Percentiles rank a stretch among this genome's conserved stretches.
These are phyloP conservation scores for Amphiduros pacificus DNA, from an alignment of 2,888 invertebrate species.

Conservation along the genomic window DNA sequence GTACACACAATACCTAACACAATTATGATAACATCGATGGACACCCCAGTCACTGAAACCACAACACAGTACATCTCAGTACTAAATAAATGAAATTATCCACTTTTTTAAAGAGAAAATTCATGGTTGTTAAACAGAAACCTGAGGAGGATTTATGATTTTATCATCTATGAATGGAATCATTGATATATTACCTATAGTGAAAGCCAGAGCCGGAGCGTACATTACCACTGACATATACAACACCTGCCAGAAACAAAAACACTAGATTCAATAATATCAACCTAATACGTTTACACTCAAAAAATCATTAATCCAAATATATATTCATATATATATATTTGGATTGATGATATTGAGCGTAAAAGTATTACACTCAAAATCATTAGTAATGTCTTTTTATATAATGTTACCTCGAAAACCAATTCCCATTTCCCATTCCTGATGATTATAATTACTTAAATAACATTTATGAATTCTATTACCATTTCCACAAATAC, in stretches of 20 bases:
- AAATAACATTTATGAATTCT: no score
- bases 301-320: no score
- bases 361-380: no score
- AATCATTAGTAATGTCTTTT: no score
- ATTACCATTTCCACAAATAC: no score
- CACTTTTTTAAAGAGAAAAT: background rate
- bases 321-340: no score
- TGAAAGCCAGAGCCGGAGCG: conserved; percentile 81
- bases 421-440: no score
- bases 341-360: no score
- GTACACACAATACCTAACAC: conserved; percentile 58
- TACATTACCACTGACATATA: conserved; percentile 79
- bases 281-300: no score
- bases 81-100: background rate
- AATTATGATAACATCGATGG: conserved; percentile 46
- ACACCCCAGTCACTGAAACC: conserved; percentile 55
- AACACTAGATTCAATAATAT: no score
- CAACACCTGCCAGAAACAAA: conserved; percentile 53
- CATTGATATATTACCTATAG: conserved; percentile 58
- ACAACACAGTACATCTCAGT: background rate
- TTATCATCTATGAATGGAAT: background rate
- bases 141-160: background rate
- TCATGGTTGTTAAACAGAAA: background rate
- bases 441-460: no score
- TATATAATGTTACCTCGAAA: no score